Evolutionary conservation across 2,113 vertebrate genomes (phyloP).

Genomic region (Rhagologus leucostigma): DNA sequence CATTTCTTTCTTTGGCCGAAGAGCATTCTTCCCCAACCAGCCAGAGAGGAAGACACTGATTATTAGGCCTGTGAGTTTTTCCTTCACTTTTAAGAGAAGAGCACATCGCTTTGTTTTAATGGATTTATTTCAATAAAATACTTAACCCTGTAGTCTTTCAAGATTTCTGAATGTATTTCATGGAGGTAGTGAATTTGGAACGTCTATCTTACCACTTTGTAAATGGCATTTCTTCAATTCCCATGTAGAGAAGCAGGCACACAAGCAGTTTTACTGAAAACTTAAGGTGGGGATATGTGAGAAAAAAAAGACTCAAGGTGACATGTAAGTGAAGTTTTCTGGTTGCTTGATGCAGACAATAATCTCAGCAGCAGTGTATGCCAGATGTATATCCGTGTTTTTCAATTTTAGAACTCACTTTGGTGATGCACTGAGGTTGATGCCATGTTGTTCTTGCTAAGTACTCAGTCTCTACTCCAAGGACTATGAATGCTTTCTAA

Average conservation of each 20-base stretch:
- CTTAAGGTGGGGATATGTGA: neutral
- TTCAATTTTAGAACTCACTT: neutral
- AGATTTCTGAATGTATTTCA: neutral
- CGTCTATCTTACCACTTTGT: neutral
- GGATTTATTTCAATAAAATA: neutral
- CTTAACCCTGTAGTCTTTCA: neutral
- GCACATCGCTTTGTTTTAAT: rapidly evolving
- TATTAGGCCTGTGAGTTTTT: neutral
- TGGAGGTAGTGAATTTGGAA: neutral
- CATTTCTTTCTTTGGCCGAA: neutral
- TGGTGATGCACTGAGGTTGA: neutral
- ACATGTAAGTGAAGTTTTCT: neutral
- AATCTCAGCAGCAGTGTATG: neutral
- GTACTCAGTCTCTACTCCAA: neutral
- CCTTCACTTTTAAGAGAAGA: neutral
- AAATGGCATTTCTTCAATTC: neutral
- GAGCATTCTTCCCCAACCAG: neutral
- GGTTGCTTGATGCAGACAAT: neutral
- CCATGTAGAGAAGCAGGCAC: neutral
- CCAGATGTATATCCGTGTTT: neutral
- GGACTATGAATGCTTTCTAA: neutral
- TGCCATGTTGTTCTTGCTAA: neutral
- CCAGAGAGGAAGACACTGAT: neutral
- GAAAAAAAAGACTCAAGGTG: neutral
- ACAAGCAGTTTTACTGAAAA: neutral